A percentile compares a stretch with the other conserved stretches of the same genome.
Evolutionary conservation across 2,797 vertebrate species (phyloP).

Genomic region (Anas bahamensis): DNA sequence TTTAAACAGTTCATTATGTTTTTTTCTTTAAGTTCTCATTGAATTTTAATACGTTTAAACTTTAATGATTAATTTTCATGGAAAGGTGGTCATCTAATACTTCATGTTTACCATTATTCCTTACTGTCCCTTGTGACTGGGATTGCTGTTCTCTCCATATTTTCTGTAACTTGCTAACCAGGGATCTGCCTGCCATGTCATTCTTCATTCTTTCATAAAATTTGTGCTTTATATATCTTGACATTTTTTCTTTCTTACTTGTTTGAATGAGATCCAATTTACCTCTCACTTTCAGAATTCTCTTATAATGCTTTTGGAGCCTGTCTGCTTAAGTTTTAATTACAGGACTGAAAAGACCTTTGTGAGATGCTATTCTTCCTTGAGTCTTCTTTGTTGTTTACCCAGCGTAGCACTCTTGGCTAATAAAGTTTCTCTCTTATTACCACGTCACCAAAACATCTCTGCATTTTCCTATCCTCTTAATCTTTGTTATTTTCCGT

Average conservation of each 20-base stretch:
- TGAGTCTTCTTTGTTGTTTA: conserved; percentile 16
- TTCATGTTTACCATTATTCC: background rate
- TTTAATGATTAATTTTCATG: background rate
- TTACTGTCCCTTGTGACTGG: background rate
- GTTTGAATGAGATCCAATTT: conserved; percentile 47
- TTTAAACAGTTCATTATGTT: background rate
- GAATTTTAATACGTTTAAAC: background rate
- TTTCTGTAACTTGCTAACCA: conserved; percentile 29
- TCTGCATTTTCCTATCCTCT: background rate
- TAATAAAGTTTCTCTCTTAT: conserved; percentile 23
- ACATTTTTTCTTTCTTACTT: conserved; percentile 1
- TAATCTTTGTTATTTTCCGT: background rate
- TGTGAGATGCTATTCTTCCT: conserved; percentile 5
- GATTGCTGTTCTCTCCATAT: background rate
- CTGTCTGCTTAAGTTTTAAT: conserved; percentile 56
- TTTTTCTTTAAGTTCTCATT: background rate
- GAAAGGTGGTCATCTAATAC: background rate
- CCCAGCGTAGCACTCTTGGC: background rate
- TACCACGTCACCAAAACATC: background rate
- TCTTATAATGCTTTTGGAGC: background rate
- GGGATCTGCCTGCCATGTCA: conserved; percentile 14
- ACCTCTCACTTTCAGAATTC: background rate
- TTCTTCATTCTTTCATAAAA: conserved; percentile 28
- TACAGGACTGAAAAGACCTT: conserved; percentile 26
- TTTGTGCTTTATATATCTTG: conserved; percentile 15